Base-by-base conservation (phyloP, 1,140 invertebrate genomes). In the Bombus pyrosoma region DNA sequence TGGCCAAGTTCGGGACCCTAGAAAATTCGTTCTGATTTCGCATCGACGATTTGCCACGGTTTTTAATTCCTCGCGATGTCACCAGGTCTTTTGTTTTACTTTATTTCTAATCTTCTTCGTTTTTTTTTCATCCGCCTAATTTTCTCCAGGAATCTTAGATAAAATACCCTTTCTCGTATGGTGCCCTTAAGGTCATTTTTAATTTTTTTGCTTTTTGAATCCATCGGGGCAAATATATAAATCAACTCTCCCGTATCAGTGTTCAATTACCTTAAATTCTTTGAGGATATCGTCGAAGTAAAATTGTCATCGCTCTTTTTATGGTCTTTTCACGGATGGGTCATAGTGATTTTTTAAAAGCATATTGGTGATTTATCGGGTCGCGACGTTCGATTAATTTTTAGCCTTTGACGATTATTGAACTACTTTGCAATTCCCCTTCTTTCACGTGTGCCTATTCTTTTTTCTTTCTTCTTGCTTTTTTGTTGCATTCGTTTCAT, bases 281-380 rank as follows among this genome's bases (percentile, higher is more conserved):
- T 82, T n/a, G n/a, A 43, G 18, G 10, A n/a, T 68, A 3, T 43
- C n/a, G 47, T 10, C 15, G 9, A 57, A 71, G 66, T 41, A 47
- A 81, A 81, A 72, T 72, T 41, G 28, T 32, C 43, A 6, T 47
- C 25, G 43, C 28, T 69, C 66, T 80, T 47, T 68, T 53, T 28
- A 18, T 28, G 13, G 18, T 43, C 22, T 47, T 74, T 74, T 59
- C 5, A 57, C 34, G 9, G n/a, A 9, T n/a, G 3, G 15, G 6
- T 62, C 34, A 73, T 47, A 74, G 53, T 37, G 53, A 81, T 62
- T 81, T 66, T 81, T 81, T 43, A 22, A 62, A n/a, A 74, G 3
- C 22, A 8, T 43, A 10, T n/a, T 10, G 57, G 32, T 22, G 37
- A 43, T 53, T 81, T 57, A 72, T 39, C 71, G 28, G 2, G 2